phyloP scores from a whole-genome alignment of 2,797 vertebrate species.

The Gambelia wislizenii region DNA sequence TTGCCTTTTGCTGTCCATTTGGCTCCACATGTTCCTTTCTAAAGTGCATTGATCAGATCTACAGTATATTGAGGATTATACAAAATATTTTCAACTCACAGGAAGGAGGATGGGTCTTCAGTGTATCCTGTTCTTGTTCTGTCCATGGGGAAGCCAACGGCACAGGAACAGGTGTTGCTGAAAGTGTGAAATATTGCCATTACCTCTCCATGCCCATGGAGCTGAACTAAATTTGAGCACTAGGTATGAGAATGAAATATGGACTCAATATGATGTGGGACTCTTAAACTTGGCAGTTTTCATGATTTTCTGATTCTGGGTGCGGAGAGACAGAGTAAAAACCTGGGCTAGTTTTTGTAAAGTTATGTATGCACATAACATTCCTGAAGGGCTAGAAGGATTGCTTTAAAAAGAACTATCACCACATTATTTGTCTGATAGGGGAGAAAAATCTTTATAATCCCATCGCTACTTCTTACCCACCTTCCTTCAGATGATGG shows the following conservation, averaged over 20 bases:
- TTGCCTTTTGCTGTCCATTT: not conserved
- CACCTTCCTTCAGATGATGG: not conserved
- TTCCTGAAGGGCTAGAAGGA: not conserved
- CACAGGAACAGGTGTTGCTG: slow-evolving; percentile 9
- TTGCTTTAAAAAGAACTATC: not conserved
- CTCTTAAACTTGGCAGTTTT: not conserved
- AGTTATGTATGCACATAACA: not conserved
- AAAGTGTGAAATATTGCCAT: not conserved
- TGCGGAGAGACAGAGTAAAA: too few relatives aligned
- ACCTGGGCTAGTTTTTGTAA: not conserved
- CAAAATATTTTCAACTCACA: not conserved
- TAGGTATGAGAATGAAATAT: not conserved
- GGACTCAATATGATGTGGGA: not conserved
- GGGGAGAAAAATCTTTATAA: not conserved
- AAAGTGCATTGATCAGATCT: not conserved
- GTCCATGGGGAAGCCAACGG: not conserved
- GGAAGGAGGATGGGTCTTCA: not conserved
- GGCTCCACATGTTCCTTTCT: not conserved
- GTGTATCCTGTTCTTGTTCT: not conserved
- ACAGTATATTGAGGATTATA: too few relatives aligned
- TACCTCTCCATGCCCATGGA: not conserved
- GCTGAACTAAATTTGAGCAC: not conserved
- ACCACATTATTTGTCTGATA: not conserved
- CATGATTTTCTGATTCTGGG: not conserved
- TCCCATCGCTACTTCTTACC: not conserved